A percentile compares a stretch with the other conserved stretches of the same genome.
Evolutionary conservation across 2,113 vertebrate species (phyloP).

Genomic region (Lucifuga dentata): DNA sequence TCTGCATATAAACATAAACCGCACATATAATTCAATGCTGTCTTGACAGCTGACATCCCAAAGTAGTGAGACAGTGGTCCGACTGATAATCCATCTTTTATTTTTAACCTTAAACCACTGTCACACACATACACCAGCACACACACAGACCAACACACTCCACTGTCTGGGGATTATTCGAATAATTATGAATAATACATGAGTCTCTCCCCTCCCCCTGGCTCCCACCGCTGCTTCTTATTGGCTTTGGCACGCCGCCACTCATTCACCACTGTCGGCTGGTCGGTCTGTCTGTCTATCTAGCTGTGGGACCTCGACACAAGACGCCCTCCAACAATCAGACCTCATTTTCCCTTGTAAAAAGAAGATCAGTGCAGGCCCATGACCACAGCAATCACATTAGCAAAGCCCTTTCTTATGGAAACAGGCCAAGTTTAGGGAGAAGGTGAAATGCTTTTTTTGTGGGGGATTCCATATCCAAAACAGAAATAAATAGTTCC

Average conservation of each 20-base stretch:
- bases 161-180: constrained; percentile 82
- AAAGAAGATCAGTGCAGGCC: constrained; percentile 74
- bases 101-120: constrained; percentile 45
- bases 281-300: constrained; percentile 59
- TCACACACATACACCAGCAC: constrained; percentile 61
- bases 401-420: constrained; percentile 70
- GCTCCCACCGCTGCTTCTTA: constrained; percentile 80
- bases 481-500: constrained; percentile 37
- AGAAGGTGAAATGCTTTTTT: constrained; percentile 25
- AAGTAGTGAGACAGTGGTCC: constrained; percentile 11
- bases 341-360: constrained; percentile 78
- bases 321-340: constrained; percentile 80
- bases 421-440: constrained; percentile 58
- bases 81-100: constrained; percentile 30
- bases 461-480: constrained; percentile 33
- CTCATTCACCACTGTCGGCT: constrained; percentile 69
- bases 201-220: constrained; percentile 80
- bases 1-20: constrained; percentile 3
- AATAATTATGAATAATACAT: constrained; percentile 87
- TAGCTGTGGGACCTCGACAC: constrained; percentile 75
- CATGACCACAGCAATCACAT: constrained; percentile 78
- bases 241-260: constrained; percentile 86
- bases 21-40: constrained; percentile 4
- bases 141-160: constrained; percentile 72
- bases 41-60: constrained; percentile 6